Percentiles rank a stretch among this genome's conserved stretches.
These are phyloP conservation scores for Mycogona germanica DNA, from an alignment of 2,888 invertebrate species.

Conservation along the genomic window DNA sequence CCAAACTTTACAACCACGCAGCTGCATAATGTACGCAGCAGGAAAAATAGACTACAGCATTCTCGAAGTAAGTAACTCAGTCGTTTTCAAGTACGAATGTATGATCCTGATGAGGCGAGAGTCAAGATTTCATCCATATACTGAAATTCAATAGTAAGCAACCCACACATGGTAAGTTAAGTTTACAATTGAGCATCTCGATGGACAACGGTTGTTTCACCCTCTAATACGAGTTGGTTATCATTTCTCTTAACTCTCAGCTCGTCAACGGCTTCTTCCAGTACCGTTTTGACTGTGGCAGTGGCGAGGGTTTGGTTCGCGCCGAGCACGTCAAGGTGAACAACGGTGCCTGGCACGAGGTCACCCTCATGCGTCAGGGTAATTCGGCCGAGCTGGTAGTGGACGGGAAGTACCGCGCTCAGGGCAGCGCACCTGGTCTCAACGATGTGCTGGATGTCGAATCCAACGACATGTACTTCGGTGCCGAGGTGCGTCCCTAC, in stretches of 20 bases:
- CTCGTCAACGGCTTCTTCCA: slow-evolving; percentile 71
- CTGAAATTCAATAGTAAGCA: no score
- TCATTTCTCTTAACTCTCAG: slow-evolving; percentile 30
- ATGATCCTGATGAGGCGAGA: no score
- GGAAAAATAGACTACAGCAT: slow-evolving; percentile 82
- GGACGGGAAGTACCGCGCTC: slow-evolving; percentile 58
- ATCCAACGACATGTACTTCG: slow-evolving; percentile 67
- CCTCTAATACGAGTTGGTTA: not conserved
- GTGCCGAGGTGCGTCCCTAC: slow-evolving; percentile 61
- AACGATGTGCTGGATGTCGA: slow-evolving; percentile 74
- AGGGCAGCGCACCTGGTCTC: slow-evolving; percentile 57
- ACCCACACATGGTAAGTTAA: no score
- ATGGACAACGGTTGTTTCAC: no score
- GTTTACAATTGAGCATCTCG: no score
- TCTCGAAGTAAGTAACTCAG: slow-evolving; percentile 61
- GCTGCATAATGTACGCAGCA: slow-evolving; percentile 69
- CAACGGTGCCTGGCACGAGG: slow-evolving; percentile 73
- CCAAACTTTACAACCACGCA: slow-evolving; percentile 68
- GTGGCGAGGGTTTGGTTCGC: slow-evolving; percentile 72
- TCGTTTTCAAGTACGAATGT: no score
- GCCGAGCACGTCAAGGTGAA: slow-evolving; percentile 63
- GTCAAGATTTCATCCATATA: slow-evolving; percentile 2
- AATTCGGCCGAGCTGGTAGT: slow-evolving; percentile 64
- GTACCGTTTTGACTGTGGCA: slow-evolving; percentile 84
- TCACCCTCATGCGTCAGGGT: slow-evolving; percentile 61